These are phyloP conservation scores for Pomatostomus ruficeps DNA, from an alignment of 2,113 vertebrate genomes.

Conservation along the genomic window DNA sequence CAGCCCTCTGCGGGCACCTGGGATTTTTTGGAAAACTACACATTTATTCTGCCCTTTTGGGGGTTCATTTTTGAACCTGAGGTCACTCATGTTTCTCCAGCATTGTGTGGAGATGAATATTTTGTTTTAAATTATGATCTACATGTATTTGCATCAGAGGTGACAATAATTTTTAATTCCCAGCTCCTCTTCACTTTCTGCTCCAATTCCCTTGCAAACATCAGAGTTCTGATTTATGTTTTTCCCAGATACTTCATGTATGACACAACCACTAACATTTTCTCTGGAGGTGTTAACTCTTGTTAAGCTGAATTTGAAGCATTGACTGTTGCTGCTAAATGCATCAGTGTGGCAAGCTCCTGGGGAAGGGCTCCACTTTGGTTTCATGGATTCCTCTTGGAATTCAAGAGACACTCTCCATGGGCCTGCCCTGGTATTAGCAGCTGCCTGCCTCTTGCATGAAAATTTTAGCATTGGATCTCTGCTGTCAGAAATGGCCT, in stretches of 20 bases:
- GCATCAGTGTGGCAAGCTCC: not conserved
- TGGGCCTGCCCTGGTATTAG: not conserved
- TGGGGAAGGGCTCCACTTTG: not conserved
- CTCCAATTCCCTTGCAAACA: not conserved
- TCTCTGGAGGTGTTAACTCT: not conserved
- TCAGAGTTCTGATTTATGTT: not conserved
- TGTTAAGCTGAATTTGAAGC: not conserved
- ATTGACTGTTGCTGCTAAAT: not conserved
- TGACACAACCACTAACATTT: not conserved
- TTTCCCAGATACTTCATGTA: not conserved
- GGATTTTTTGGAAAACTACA: not conserved
- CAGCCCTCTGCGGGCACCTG: not conserved
- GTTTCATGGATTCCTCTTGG: not conserved
- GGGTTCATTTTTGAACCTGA: not conserved
- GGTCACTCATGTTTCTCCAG: not conserved
- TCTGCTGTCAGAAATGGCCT: not conserved
- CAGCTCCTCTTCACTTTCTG: not conserved
- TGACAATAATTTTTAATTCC: not conserved
- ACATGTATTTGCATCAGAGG: rapidly evolving
- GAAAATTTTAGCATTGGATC: not conserved
- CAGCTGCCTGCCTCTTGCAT: not conserved
- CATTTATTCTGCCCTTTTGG: not conserved
- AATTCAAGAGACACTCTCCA: not conserved
- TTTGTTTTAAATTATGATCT: not conserved
- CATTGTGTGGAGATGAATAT: not conserved